Percentiles rank a stretch among this genome's conserved stretches.
phyloP scores from a whole-genome alignment of 2,113 vertebrate species.

The Phalacrocorax aristotelis region DNA sequence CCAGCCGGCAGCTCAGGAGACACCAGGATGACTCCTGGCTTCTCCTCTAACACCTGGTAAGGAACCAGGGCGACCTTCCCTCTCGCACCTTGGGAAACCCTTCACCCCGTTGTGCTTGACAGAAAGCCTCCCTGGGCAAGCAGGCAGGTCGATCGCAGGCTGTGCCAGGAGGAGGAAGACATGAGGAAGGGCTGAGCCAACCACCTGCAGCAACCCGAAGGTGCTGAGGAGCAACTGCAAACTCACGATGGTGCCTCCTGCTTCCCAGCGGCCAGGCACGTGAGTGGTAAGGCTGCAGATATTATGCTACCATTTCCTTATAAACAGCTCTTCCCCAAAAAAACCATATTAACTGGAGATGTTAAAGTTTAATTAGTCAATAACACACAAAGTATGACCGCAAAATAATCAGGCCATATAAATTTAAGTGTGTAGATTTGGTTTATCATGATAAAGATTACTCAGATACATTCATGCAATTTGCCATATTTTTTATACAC shows the following conservation, averaged over 20 bases:
- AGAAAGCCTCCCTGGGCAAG: neutral
- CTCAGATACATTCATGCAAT: neutral
- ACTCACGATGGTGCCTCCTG: neutral
- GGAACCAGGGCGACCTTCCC: neutral
- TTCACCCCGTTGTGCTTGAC: accelerated
- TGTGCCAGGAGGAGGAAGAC: neutral
- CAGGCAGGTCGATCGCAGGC: accelerated
- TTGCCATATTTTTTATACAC: neutral
- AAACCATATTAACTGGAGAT: neutral
- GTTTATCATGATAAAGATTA: neutral
- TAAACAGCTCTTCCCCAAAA: neutral
- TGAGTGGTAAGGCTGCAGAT: neutral
- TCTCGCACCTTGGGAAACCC: neutral
- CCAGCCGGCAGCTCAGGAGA: neutral
- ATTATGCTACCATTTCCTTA: neutral
- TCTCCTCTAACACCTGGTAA: neutral
- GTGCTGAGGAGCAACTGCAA: neutral
- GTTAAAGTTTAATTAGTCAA: neutral
- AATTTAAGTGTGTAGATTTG: neutral
- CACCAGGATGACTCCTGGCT: neutral
- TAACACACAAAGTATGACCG: accelerated
- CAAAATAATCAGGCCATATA: neutral
- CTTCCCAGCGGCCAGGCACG: neutral
- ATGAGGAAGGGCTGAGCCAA: neutral
- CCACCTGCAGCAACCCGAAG: accelerated